phyloP scores from a whole-genome alignment of 2,888 invertebrate genomes.

The Molorchus minor region DNA sequence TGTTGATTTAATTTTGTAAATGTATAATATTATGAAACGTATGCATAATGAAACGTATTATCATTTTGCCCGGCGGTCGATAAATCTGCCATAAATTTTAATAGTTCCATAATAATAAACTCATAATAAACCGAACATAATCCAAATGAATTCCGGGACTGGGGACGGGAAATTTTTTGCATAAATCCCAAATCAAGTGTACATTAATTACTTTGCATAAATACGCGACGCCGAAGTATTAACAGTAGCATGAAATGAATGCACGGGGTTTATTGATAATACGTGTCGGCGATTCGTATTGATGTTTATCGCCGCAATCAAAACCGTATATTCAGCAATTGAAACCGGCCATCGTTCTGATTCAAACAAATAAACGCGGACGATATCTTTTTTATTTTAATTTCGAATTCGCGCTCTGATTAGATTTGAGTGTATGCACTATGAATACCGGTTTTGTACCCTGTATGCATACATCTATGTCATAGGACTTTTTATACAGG shows the following conservation, averaged over 20 bases:
- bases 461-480: too few relatives aligned
- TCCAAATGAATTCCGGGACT: conserved; percentile 38
- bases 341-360: conserved; percentile 36
- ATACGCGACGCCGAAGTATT: conserved; percentile 37
- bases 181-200: conserved; percentile 35
- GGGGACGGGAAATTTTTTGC: conserved; percentile 36
- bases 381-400: conserved; percentile 18
- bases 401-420: conserved; percentile 8
- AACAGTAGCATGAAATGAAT: conserved; percentile 39
- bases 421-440: conserved; percentile 2
- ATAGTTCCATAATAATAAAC: conserved; percentile 40
- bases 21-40: too few relatives aligned
- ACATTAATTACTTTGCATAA: conserved; percentile 41
- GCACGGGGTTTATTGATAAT: conserved; percentile 43
- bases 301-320: conserved; percentile 43
- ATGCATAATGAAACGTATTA: too few relatives aligned
- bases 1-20: too few relatives aligned
- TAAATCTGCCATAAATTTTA: conserved; percentile 48
- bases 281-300: conserved; percentile 34
- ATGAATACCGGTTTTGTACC: too few relatives aligned
- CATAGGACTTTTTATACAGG: too few relatives aligned
- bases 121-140: conserved; percentile 44
- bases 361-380: conserved; percentile 33
- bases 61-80: conserved; percentile 10
- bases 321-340: conserved; percentile 43